These are phyloP conservation scores for Rattus norvegicus DNA, from an alignment of 2,113 vertebrate genomes.

Conservation along the genomic window DNA sequence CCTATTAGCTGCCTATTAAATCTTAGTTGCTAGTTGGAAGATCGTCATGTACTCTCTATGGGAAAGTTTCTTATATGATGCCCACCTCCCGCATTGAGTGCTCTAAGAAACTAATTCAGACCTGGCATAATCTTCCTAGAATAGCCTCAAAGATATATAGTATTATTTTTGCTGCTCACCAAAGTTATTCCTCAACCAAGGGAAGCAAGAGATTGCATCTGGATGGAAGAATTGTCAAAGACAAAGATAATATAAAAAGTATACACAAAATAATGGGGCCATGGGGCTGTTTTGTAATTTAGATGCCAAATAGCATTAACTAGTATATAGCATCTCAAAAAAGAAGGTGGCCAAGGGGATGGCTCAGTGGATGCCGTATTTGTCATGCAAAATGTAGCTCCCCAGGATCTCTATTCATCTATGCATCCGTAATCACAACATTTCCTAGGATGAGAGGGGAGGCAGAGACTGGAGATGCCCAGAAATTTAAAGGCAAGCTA, in stretches of 20 bases:
- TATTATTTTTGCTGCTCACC: not conserved
- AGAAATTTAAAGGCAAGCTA: no score
- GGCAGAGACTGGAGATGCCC: no score
- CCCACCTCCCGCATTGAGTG: not conserved
- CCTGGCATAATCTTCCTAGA: not conserved
- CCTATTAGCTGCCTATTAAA: not conserved
- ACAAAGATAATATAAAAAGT: not conserved
- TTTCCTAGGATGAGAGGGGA: no score
- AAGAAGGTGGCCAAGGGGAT: not conserved
- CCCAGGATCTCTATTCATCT: not conserved
- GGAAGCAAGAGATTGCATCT: not conserved
- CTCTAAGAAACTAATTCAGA: not conserved
- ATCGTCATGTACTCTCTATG: not conserved
- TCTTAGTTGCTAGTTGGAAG: not conserved
- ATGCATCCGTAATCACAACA: no score
- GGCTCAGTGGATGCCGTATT: not conserved
- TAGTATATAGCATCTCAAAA: not conserved
- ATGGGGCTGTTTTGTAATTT: constrained; percentile 16
- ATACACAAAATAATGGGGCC: not conserved
- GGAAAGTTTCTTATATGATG: not conserved
- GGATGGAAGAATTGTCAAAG: not conserved
- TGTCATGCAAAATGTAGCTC: not conserved
- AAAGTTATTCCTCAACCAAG: not conserved
- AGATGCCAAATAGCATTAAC: constrained; percentile 1
- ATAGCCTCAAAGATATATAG: not conserved